Percentiles rank a stretch among this genome's conserved stretches.
These are phyloP conservation scores for Orius insidiosus DNA, from an alignment of 1,140 invertebrate species.

Conservation along the genomic window DNA sequence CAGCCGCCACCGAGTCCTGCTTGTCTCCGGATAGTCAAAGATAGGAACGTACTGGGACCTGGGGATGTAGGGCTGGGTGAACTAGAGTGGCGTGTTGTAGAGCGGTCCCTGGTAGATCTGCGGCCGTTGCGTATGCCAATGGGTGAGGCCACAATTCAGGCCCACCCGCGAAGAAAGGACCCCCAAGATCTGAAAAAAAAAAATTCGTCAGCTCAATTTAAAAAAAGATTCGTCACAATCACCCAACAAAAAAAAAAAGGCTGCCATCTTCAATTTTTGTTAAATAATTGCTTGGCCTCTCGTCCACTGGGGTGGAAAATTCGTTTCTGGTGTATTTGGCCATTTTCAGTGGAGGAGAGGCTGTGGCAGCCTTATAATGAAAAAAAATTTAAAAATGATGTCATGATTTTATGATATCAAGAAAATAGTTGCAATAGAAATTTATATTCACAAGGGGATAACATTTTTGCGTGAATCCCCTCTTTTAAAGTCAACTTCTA, in stretches of 20 bases:
- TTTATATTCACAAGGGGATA: no score
- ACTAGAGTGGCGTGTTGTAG: conserved; percentile 77
- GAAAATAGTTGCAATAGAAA: no score
- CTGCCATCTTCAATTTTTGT: no score
- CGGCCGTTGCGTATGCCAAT: conserved; percentile 65
- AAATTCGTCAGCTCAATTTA: not conserved
- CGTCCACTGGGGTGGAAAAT: no score
- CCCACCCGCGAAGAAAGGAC: conserved; percentile 82
- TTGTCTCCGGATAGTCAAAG: conserved; percentile 88
- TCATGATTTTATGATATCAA: no score
- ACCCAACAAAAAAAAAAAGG: not conserved
- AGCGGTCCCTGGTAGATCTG: conserved; percentile 60
- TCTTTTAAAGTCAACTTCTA: no score
- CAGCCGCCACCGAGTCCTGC: conserved; percentile 20
- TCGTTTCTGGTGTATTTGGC: no score
- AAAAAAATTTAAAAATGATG: no score
- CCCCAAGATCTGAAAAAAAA: conserved; percentile 63
- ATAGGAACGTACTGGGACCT: conserved; percentile 89
- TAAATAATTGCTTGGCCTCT: no score
- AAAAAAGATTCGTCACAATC: not conserved
- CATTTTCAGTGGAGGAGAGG: no score
- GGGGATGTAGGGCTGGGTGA: conserved; percentile 88
- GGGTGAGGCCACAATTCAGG: conserved; percentile 89
- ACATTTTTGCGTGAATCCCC: no score
- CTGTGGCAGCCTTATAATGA: not conserved